Evolutionary conservation across 35 echinoderm and acorn worm species (phyloP).

Genomic region (Chiridota heheva): DNA sequence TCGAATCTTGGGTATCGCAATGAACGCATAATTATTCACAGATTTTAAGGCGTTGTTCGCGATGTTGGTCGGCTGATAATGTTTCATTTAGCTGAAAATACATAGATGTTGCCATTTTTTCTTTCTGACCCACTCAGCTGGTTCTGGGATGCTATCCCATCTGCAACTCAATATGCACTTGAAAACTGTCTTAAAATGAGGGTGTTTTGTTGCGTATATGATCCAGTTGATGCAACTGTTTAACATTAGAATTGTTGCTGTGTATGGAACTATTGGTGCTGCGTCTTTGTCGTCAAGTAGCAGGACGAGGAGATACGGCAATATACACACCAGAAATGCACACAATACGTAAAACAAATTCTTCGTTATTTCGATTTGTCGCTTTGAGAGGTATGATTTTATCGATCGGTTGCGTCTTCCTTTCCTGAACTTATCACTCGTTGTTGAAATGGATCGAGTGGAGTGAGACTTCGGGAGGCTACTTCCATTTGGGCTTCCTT

Average conservation of each 20-base stretch:
- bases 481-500: no score
- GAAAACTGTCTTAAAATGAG: constrained; percentile 72
- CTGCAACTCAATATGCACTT: constrained; percentile 42
- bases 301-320: constrained; percentile 55
- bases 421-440: no score
- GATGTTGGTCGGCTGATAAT: no score
- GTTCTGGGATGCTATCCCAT: constrained; percentile 59
- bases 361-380: constrained; percentile 58
- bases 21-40: no score
- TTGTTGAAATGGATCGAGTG: no score
- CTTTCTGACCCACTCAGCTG: constrained; percentile 20
- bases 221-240: constrained; percentile 72
- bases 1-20: no score
- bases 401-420: no score
- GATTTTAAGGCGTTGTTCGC: no score
- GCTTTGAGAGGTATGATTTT: constrained; percentile 12
- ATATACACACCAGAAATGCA: constrained; percentile 48
- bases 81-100: no score
- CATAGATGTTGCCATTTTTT: no score
- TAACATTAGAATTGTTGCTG: constrained; percentile 42
- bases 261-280: constrained; percentile 44
- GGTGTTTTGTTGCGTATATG: constrained; percentile 78
- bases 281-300: constrained; percentile 37
- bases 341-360: constrained; percentile 52
- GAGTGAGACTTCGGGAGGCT: no score